phyloP scores from a whole-genome alignment of 2,888 invertebrate genomes.

The Platycheirus albimanus region DNA sequence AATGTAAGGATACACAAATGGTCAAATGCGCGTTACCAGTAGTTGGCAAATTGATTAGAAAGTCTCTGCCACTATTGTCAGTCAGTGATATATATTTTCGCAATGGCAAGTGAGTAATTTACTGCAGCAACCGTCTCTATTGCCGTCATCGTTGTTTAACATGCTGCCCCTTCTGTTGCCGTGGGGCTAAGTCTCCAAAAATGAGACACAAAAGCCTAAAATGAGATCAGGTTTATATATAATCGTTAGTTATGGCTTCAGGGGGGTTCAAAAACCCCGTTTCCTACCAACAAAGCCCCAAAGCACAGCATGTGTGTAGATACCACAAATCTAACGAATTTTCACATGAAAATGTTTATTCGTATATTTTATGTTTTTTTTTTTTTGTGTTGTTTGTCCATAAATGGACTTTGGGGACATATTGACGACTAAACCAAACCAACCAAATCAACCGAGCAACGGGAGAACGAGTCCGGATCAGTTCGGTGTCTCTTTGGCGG shows the following conservation, averaged over 20 bases:
- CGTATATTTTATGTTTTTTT: not conserved
- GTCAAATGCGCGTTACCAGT: slow-evolving; percentile 67
- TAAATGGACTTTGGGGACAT: slow-evolving; percentile 43
- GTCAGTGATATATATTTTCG: slow-evolving; percentile 54
- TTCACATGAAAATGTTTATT: slow-evolving; percentile 50
- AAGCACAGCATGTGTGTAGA: not conserved
- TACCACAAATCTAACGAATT: slow-evolving; percentile 33
- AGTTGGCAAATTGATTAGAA: slow-evolving; percentile 74
- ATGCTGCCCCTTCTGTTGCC: not conserved
- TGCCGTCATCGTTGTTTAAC: slow-evolving; percentile 26
- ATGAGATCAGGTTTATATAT: slow-evolving; percentile 59
- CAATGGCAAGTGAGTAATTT: slow-evolving; percentile 56
- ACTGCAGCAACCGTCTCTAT: slow-evolving; percentile 43
- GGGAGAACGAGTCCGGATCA: not conserved
- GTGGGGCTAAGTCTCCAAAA: slow-evolving; percentile 16
- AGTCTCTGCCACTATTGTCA: slow-evolving; percentile 53
- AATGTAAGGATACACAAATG: slow-evolving; percentile 69
- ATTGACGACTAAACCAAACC: slow-evolving; percentile 6
- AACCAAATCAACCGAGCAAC: not conserved
- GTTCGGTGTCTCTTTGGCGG: slow-evolving; percentile 12
- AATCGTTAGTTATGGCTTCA: slow-evolving; percentile 40
- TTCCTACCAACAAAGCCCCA: slow-evolving; percentile 1
- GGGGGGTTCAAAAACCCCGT: not conserved
- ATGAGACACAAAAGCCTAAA: slow-evolving; percentile 53
- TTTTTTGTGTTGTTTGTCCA: slow-evolving; percentile 2